A percentile compares a stretch with the other conserved stretches of the same genome.
These are phyloP conservation scores for Penaeus indicus DNA, from an alignment of 1,140 invertebrate genomes.

Conservation along the genomic window DNA sequence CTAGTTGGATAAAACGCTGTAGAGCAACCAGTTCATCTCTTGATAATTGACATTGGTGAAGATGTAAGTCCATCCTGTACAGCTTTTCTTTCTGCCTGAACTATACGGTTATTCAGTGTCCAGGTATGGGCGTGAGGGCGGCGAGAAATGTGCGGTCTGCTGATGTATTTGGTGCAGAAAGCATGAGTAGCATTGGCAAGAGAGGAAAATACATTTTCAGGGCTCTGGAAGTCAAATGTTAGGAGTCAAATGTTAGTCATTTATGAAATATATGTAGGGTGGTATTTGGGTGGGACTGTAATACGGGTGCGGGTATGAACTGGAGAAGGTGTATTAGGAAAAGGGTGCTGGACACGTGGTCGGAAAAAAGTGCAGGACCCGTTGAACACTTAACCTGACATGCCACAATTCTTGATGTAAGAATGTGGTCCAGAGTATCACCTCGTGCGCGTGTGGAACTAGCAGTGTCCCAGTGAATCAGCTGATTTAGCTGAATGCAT, in stretches of 20 bases:
- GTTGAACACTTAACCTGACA: not conserved
- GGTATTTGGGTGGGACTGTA: not conserved
- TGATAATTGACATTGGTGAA: no score
- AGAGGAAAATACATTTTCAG: not conserved
- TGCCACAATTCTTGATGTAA: not conserved
- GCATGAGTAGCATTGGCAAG: not conserved
- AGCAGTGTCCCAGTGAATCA: not conserved
- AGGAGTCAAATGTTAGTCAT: conserved; percentile 12
- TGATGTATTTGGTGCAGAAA: not conserved
- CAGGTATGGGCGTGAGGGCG: not conserved
- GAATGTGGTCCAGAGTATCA: not conserved
- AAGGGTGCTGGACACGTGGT: not conserved
- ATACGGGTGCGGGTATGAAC: not conserved
- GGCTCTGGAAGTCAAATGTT: not conserved
- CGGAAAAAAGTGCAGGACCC: not conserved
- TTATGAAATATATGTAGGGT: not conserved
- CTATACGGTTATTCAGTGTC: not conserved
- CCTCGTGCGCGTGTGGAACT: not conserved
- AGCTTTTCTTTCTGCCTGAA: not conserved
- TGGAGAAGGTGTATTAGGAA: not conserved
- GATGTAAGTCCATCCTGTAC: not conserved
- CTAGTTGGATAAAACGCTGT: no score
- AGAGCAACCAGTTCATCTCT: no score
- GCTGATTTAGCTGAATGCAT: not conserved
- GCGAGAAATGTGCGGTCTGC: not conserved